Evolutionary conservation across 1,140 invertebrate genomes (phyloP), one percentile per base, ranked within the genome.

Genomic region (Copidosoma floridanum): DNA sequence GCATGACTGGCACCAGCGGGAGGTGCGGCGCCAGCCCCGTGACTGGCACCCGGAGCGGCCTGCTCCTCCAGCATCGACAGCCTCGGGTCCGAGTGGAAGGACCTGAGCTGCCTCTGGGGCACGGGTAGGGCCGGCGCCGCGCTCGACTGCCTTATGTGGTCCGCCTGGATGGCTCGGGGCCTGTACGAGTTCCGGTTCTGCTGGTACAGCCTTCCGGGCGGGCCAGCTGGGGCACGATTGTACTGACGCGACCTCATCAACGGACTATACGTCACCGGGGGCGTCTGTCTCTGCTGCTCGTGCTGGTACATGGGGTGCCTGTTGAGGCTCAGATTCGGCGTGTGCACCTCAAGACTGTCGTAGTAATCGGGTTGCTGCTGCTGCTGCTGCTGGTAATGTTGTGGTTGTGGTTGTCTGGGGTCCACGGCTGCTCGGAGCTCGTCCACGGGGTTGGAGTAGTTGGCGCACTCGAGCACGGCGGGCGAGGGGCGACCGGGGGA

Each of bases 21-120:
- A 12, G 20, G 18, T 27, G 23, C 1, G 20, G 18, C 24, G 6
- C 29, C 12, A 8, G 29, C 6, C 6, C 6, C 29, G 6, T 12
- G 29, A 32, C 12, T 32, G 29, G 6, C 12, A 12, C 29, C 29
- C n/a, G n/a, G n/a, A n/a, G n/a, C n/a, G 6, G 14, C 48, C 2
- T 43, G 61, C 12, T 71, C 61, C 56, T 72, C 68, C 21, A 74
- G 72, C 10, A 68, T 52, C 24, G 72, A 70, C 29, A 77, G 61
- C 63, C 71, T 69, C 14, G 75, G 75, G 59, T 77, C 75, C 12
- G 75, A 77, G 27, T 77, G 70, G 60, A 71, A 77, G 2, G 75
- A 74, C 35, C 74, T 68, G 16, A 77, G 61, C 20, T 46, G 40
- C 3, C 29, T 10, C 20, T 20, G 16, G 11, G 48, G 52, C n/a